Evolutionary conservation across 2,113 vertebrate species (phyloP).

Genomic region (Rhizomys pruinosus): DNA sequence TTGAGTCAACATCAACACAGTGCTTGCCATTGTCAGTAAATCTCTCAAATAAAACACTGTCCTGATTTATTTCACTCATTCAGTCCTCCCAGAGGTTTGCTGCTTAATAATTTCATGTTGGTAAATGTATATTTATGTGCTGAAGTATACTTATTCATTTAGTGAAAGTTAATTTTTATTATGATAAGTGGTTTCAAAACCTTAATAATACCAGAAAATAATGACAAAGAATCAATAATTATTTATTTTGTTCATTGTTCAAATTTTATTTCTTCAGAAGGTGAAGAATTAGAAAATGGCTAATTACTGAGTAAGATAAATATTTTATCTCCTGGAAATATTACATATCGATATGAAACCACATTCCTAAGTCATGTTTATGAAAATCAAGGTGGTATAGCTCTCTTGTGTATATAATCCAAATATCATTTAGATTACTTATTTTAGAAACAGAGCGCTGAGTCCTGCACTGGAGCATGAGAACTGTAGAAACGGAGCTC

Average conservation of each 20-base stretch:
- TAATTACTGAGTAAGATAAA: conserved; percentile 23
- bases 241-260: conserved; percentile 33
- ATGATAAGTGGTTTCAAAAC: conserved; percentile 50
- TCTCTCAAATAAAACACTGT: conserved; percentile 3
- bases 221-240: conserved; percentile 22
- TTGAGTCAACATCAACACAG: conserved; percentile 52
- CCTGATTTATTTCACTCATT: not conserved
- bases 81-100: not conserved
- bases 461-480: not conserved
- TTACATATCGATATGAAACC: not conserved
- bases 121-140: not conserved
- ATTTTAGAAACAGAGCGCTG: not conserved
- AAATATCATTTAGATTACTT: not conserved
- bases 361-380: not conserved
- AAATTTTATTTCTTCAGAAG: conserved; percentile 51
- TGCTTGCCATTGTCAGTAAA: conserved; percentile 12
- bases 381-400: not conserved
- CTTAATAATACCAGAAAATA: conserved; percentile 28
- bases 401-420: not conserved
- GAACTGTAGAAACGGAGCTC: not conserved
- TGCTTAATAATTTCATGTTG: too few relatives aligned
- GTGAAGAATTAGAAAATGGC: conserved; percentile 2
- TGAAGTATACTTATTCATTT: conserved; percentile 61
- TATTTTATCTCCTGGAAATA: not conserved
- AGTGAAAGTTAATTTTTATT: conserved; percentile 53